Evolutionary conservation across 1,140 invertebrate genomes (phyloP), one percentile per base, ranked within the genome.

Genomic region (Melitaea cinxia): DNA sequence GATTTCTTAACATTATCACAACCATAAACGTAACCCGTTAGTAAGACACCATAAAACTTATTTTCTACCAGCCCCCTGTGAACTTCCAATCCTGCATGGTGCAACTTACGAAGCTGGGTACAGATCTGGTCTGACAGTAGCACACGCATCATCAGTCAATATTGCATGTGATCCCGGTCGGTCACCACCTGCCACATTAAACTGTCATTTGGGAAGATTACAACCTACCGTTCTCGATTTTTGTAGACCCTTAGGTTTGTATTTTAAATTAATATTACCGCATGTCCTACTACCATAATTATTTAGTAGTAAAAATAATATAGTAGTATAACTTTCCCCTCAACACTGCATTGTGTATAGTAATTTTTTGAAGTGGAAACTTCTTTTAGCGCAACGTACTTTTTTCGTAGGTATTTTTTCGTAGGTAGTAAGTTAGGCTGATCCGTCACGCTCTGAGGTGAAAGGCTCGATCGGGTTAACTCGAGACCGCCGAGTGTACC

Each of bases 101-200:
- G 95, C 96, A 0, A 93, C 94, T 19, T 97, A 97, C 77, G 91
- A 94, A 67, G 93, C 93, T 4, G 95, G 95, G 0, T 96, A 96
- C 88, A 87, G 95, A 39, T 92, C 94, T 5, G 96, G 96, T 2
- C 90, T 96, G 0, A 96, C 95, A 0, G 95, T 96, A 21, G 95
- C 94, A 1, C 95, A 96, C 77, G 95, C 95, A 0, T 95, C 95
- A 1, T 92, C 92, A 0, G 94, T 95, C 0, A 92, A 89, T 52
- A 94, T 94, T 42, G 93, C 94, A 39, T 95, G 95, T 74, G 94
- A 96, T 49, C 91, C 89, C 4, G 93, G 94, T 17, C 93, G 93
- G 65, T 89, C 86, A 1, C 91, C 91, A 0, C 80, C 89, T 0
- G 90, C 89, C 0, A 91, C 88, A 0, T 74, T 95, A 7, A 93